Base-by-base conservation (phyloP, 1,140 invertebrate genomes). In the Melitaea cinxia region DNA sequence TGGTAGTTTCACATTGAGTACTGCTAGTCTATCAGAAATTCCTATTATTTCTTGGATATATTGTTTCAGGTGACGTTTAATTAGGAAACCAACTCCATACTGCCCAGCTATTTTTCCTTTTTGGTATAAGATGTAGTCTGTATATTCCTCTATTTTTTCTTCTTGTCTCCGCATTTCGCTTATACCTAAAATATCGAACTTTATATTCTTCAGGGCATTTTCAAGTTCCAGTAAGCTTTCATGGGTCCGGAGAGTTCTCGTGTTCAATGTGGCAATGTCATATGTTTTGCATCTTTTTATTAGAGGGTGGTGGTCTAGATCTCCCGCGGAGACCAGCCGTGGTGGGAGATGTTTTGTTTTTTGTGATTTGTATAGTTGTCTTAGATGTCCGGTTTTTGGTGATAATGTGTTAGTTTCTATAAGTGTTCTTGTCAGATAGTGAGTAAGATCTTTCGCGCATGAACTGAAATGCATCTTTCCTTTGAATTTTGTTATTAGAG, bases 151-250 rank as follows among this genome's bases (percentile, higher is more conserved):
- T 55, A 75, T 78, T 56, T n/a, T 37, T 73, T 78, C 73, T 30
- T 64, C 72, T 50, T 71, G 10, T 65, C 75, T 71, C 7, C 70
- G 15, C 68, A 78, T 72, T 17, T 78, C 72, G 30, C 75, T 75
- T 57, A 78, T 69, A n/a, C 72, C 72, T 24, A 75, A 23, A 9
- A 78, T 71, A 35, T 74, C 68, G 65, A 65, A 78, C 6, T 78
- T 78, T 4, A 75, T 45, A 1, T 65, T 55, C 64, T 70, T 23
- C 0, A 72, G 30, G 3, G 70, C 75, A 35, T 65, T 19, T n/a
- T 69, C 62, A 15, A 75, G 17, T 23, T 59, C 57, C 1, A 23
- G 42, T 14, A 59, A 33, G 19, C 68, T 74, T 57, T 77, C 72
- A 45, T 52, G 53, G 62, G 66, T 72, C 72, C 68, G 73, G 5